Percentiles rank a stretch among this genome's conserved stretches.
Conservation (phyloP, 2,797 vertebrate species). For the Anguilla anguilla region DNA sequence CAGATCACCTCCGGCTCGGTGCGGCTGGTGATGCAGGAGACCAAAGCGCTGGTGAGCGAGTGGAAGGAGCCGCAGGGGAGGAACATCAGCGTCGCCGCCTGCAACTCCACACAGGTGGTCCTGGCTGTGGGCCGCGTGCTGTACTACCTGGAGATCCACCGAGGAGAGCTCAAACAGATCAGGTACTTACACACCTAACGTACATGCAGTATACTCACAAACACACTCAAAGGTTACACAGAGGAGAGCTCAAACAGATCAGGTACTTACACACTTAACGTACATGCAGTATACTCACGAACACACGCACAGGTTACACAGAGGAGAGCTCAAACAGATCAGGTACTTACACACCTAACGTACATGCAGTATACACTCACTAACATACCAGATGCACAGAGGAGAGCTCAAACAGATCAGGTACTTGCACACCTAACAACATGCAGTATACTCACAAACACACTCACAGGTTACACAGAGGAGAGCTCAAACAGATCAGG, state of each 20-base stretch:
- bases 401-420: neutral
- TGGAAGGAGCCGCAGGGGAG: constrained; percentile 98
- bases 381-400: neutral
- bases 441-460: neutral
- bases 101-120: constrained; percentile 95
- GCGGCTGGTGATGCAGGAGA: constrained; percentile 92
- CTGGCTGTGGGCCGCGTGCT: constrained; percentile 92
- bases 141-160: constrained; percentile 93
- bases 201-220: neutral
- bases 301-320: constrained; percentile 69
- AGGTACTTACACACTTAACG: neutral
- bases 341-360: constrained; percentile 68
- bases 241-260: neutral
- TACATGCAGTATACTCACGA: neutral
- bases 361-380: neutral
- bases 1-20: constrained; percentile 97
- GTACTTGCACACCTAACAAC: neutral
- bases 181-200: constrained; percentile 67
- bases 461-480: neutral
- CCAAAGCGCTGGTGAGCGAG: constrained; percentile 91
- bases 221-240: neutral
- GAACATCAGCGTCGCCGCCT: constrained; percentile 97
- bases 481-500: neutral
- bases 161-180: constrained; percentile 93
- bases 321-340: constrained; percentile 93